These are phyloP conservation scores for Lampris megalopsis DNA, from an alignment of 2,113 vertebrate species.

Conservation along the genomic window DNA sequence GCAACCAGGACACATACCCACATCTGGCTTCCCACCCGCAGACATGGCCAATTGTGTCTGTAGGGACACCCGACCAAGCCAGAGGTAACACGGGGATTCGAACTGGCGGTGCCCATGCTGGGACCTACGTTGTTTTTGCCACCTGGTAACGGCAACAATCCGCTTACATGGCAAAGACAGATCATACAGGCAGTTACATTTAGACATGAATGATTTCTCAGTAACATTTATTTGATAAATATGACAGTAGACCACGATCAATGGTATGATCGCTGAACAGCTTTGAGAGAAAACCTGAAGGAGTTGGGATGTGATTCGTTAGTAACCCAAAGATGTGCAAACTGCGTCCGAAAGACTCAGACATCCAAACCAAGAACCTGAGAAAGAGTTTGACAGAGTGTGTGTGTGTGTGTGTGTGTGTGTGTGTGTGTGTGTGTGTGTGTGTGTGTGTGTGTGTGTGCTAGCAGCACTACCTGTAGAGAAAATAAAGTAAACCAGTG, in stretches of 20 bases:
- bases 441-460: slow-evolving; percentile 61
- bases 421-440: slow-evolving; percentile 61
- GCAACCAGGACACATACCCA: too few relatives aligned
- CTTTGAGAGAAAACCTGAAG: slow-evolving; percentile 71
- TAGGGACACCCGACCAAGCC: too few relatives aligned
- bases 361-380: slow-evolving; percentile 74
- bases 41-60: too few relatives aligned
- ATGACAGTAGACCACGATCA: slow-evolving; percentile 66
- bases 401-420: slow-evolving; percentile 2
- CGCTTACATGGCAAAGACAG: slow-evolving; percentile 50
- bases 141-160: slow-evolving; percentile 36
- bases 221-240: slow-evolving; percentile 72
- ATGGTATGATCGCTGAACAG: slow-evolving; percentile 57
- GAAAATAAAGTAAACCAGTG: slow-evolving; percentile 70
- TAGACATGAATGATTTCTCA: slow-evolving; percentile 73
- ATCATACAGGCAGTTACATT: slow-evolving; percentile 70
- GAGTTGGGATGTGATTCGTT: slow-evolving; percentile 66
- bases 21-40: too few relatives aligned
- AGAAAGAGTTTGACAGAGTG: slow-evolving; percentile 62
- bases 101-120: neutral
- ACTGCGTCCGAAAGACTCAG: slow-evolving; percentile 67
- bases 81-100: too few relatives aligned
- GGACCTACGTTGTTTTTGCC: slow-evolving; percentile 42
- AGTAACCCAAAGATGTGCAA: slow-evolving; percentile 75
- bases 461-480: slow-evolving; percentile 74